Conservation (phyloP, 2,797 vertebrate species). For the Phrynocephalus guinanensis region DNA sequence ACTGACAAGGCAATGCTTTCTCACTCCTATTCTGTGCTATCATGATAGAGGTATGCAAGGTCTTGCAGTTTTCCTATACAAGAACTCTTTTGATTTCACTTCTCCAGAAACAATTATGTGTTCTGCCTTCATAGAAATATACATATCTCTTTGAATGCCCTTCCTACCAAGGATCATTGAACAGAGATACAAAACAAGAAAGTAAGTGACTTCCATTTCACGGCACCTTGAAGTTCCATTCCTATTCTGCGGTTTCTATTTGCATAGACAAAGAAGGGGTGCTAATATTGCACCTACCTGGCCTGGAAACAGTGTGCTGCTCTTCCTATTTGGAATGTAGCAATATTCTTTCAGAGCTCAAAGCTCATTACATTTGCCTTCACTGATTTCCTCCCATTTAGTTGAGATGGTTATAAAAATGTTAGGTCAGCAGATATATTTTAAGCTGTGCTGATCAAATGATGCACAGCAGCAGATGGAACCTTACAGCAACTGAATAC, state of each 20-base stretch:
- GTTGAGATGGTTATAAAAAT: constrained; percentile 1
- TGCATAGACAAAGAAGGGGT: not conserved
- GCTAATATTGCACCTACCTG: not conserved
- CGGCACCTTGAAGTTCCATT: not conserved
- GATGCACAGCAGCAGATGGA: not conserved
- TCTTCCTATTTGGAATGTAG: not conserved
- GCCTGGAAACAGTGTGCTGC: not conserved
- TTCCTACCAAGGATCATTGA: constrained; percentile 16
- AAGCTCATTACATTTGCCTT: constrained; percentile 20
- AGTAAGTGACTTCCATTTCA: constrained; percentile 17
- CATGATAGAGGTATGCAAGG: not conserved
- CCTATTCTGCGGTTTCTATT: not conserved
- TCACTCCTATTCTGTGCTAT: not conserved
- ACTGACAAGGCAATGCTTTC: not conserved
- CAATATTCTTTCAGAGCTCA: not conserved
- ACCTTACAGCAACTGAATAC: not conserved
- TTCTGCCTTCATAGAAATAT: constrained; percentile 20
- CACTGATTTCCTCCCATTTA: constrained; percentile 18
- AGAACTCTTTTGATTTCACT: not conserved
- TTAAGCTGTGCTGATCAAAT: constrained; percentile 5
- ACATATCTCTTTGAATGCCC: not conserved
- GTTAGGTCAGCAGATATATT: not conserved
- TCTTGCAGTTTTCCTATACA: not conserved
- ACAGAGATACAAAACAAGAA: constrained; percentile 3
- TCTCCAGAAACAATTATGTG: constrained; percentile 5